Conservation (phyloP, 2,797 vertebrate species). For the Dipus sagitta region DNA sequence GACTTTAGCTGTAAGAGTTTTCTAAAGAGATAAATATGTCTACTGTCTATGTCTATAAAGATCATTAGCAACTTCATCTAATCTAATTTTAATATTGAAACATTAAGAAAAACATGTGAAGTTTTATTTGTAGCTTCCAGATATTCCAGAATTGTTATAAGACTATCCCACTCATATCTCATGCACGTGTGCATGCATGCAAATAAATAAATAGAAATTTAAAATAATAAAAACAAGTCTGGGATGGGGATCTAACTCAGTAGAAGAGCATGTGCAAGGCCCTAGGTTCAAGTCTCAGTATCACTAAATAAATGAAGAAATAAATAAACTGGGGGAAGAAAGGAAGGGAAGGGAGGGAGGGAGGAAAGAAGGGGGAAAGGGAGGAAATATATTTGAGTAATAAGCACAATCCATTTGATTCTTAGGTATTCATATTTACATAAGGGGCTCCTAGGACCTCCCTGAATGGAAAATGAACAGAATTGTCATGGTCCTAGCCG, state of each 20-base stretch:
- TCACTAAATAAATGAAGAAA: neutral
- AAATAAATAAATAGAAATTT: too few relatives aligned
- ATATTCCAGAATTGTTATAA: neutral
- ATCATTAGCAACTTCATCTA: neutral
- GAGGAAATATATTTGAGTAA: neutral
- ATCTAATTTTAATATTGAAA: constrained; percentile 44
- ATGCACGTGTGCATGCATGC: too few relatives aligned
- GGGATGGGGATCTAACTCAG: too few relatives aligned
- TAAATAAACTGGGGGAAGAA: neutral
- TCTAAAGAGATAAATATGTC: constrained; percentile 9
- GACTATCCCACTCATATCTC: too few relatives aligned
- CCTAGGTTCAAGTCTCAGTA: neutral
- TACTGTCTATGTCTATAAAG: neutral
- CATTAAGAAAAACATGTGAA: constrained; percentile 28
- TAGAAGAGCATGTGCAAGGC: neutral
- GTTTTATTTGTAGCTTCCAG: constrained; percentile 48
- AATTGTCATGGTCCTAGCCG: neutral
- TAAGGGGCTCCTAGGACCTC: neutral
- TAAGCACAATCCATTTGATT: constrained; percentile 3
- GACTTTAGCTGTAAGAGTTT: neutral
- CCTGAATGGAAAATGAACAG: neutral
- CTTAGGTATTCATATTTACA: constrained; percentile 21
- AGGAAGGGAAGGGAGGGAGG: neutral
- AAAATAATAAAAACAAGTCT: too few relatives aligned
- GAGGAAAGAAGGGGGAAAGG: too few relatives aligned